Conservation (phyloP, 2,888 invertebrate species). For the Argynnis bischoffii region DNA sequence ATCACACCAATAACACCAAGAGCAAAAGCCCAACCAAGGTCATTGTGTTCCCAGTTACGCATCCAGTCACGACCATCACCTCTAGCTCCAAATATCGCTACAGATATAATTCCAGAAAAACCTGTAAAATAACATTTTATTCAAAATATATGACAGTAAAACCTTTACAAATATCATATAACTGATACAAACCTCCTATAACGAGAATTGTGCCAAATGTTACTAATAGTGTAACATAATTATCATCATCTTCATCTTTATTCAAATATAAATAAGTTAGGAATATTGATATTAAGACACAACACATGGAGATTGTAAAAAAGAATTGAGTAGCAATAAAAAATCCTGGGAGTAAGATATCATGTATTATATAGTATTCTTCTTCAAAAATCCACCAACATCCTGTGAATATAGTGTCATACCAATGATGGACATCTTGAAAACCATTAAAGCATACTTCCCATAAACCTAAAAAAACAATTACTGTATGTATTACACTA, state of each 20-base stretch:
- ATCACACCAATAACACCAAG: constrained; percentile 91
- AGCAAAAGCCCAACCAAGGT: constrained; percentile 96
- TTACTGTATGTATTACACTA: neutral
- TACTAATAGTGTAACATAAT: constrained; percentile 87
- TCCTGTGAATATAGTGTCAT: constrained; percentile 91
- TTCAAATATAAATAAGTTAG: constrained; percentile 88
- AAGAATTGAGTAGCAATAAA: constrained; percentile 97
- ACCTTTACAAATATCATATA: no score
- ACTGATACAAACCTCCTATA: constrained; percentile 79
- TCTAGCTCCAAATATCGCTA: constrained; percentile 93
- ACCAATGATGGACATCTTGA: constrained; percentile 92
- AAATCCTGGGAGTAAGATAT: constrained; percentile 94
- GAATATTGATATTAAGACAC: constrained; percentile 88
- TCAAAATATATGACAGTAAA: neutral
- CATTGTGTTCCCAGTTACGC: constrained; percentile 98
- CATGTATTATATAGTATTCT: constrained; percentile 96
- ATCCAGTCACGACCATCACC: constrained; percentile 97
- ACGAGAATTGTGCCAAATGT: constrained; percentile 88
- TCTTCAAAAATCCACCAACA: constrained; percentile 99
- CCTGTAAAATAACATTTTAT: constrained; percentile 74
- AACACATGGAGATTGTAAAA: constrained; percentile 93
- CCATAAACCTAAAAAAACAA: constrained; percentile 89
- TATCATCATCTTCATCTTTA: constrained; percentile 89
- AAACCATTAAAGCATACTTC: constrained; percentile 95
- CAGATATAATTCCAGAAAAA: constrained; percentile 90